phyloP scores from a whole-genome alignment of 2,888 invertebrate genomes.

The Steinernema hermaphroditum region DNA sequence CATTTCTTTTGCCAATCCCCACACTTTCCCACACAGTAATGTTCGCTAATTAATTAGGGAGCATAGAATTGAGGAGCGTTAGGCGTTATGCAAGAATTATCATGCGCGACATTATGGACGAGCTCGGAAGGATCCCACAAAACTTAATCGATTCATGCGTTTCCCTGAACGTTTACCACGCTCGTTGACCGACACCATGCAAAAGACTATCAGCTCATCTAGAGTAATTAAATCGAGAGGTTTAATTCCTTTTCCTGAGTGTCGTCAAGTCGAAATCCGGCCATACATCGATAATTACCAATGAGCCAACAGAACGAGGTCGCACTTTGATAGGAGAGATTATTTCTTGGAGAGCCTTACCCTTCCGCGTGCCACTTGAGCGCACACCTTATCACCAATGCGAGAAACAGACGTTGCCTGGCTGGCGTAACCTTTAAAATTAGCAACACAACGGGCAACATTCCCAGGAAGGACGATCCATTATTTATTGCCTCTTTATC shows the following conservation, averaged over 20 bases:
- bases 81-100: no score
- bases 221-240: slow-evolving; percentile 7
- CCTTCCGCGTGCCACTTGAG: slow-evolving; percentile 10
- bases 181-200: neutral
- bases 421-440: slow-evolving; percentile 22
- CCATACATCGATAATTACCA: slow-evolving; percentile 25
- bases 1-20: no score
- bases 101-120: no score
- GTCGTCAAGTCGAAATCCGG: slow-evolving; percentile 13
- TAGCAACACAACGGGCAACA: slow-evolving; percentile 12
- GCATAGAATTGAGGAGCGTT: no score
- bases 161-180: neutral
- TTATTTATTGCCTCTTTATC: neutral
- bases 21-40: no score
- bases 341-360: neutral
- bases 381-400: slow-evolving; percentile 2
- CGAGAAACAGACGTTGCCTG: slow-evolving; percentile 27
- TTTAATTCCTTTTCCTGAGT: slow-evolving; percentile 4
- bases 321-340: neutral
- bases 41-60: no score
- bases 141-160: neutral
- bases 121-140: no score
- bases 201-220: slow-evolving; percentile 27
- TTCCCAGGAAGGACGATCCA: neutral
- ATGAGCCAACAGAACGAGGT: neutral